Evolutionary conservation across 2,888 invertebrate species (phyloP).

Genomic region (Myopa tessellatipennis): DNA sequence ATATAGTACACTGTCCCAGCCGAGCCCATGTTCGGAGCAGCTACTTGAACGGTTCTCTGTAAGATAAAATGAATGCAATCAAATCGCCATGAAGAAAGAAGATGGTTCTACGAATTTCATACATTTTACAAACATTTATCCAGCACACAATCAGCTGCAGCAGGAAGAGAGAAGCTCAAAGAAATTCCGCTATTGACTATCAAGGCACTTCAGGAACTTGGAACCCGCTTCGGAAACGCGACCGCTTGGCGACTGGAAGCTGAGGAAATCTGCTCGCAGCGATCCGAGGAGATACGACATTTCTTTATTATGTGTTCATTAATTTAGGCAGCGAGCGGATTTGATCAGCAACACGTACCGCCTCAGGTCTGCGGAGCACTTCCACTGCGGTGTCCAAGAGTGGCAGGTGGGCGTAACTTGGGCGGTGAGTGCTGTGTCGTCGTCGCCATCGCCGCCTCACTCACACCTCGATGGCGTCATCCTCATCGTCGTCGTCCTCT

Average conservation of each 20-base stretch:
- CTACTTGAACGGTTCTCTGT: not conserved
- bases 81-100: not conserved
- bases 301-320: not conserved
- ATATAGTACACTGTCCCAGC: too few species aligned
- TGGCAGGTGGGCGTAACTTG: slow-evolving; percentile 47
- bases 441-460: slow-evolving; percentile 9
- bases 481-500: slow-evolving; percentile 46
- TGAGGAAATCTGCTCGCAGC: not conserved
- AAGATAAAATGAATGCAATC: too few species aligned
- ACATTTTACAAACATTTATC: not conserved
- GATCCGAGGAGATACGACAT: not conserved
- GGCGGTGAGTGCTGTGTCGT: not conserved
- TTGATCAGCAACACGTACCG: not conserved
- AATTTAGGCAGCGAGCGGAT: not conserved
- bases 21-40: not conserved
- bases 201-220: slow-evolving; percentile 42
- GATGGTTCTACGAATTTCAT: not conserved
- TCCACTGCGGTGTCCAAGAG: slow-evolving; percentile 40
- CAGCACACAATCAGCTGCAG: not conserved
- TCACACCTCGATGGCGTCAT: slow-evolving; percentile 52
- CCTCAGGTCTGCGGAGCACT: not conserved
- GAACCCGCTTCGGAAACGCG: not conserved
- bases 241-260: not conserved
- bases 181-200: slow-evolving; percentile 20
- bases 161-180: not conserved